These are phyloP conservation scores for Lochmaea crataegi DNA, from an alignment of 2,888 invertebrate genomes.

Conservation along the genomic window DNA sequence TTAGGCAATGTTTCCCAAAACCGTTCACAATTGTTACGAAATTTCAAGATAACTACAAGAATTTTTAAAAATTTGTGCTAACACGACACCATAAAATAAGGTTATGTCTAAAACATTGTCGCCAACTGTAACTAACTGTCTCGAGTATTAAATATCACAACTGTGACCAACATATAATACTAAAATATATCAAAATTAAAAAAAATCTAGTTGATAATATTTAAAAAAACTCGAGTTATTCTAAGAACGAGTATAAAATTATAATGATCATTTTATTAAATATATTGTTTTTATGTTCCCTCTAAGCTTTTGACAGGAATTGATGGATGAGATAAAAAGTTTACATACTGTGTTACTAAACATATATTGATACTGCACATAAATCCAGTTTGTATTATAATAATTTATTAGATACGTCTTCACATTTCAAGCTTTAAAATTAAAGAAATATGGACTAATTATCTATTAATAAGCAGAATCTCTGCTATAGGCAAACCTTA, in stretches of 20 bases:
- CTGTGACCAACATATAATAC: background rate
- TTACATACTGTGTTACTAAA: background rate
- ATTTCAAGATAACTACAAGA: constrained; percentile 32
- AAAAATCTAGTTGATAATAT: background rate
- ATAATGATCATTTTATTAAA: background rate
- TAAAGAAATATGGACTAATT: too few species aligned
- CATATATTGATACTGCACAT: background rate
- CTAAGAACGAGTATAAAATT: background rate
- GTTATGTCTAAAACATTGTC: constrained; percentile 50
- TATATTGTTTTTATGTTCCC: background rate
- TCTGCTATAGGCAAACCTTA: background rate
- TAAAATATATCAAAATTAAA: constrained; percentile 7
- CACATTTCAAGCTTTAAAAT: too few species aligned
- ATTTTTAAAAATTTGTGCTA: constrained; percentile 46
- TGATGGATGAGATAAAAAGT: background rate
- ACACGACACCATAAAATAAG: constrained; percentile 53
- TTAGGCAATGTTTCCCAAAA: constrained; percentile 33
- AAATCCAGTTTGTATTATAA: too few species aligned
- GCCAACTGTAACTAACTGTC: constrained; percentile 47
- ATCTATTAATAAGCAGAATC: too few species aligned
- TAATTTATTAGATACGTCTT: too few species aligned
- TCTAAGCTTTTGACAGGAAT: background rate
- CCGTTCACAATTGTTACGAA: constrained; percentile 36
- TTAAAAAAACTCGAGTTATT: background rate
- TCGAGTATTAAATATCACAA: constrained; percentile 16